Evolutionary conservation across 2,113 vertebrate species (phyloP).

Genomic region (mouse (Mus musculus)): GRCm39 chr7:69568501-69569000

Average conservation of each 20-base stretch:
- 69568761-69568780: rapidly evolving
- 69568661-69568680: too few relatives aligned
- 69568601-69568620: too few relatives aligned
- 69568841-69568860: neutral
- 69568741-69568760: neutral
- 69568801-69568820: neutral
- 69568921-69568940: neutral
- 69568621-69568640: too few relatives aligned
- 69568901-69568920: neutral
- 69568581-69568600: too few relatives aligned
- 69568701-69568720: neutral
- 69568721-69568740: neutral
- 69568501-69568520: too few relatives aligned
- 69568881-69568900: neutral
- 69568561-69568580: too few relatives aligned
- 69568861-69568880: neutral
- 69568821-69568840: neutral
- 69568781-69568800: neutral
- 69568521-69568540: too few relatives aligned
- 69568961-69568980: neutral
- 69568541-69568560: too few relatives aligned
- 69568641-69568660: too few relatives aligned
- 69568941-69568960: neutral
- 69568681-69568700: too few relatives aligned
- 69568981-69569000: rapidly evolving